These are phyloP conservation scores for Tetheella fluctuosa DNA, from an alignment of 2,888 invertebrate genomes.

Conservation along the genomic window DNA sequence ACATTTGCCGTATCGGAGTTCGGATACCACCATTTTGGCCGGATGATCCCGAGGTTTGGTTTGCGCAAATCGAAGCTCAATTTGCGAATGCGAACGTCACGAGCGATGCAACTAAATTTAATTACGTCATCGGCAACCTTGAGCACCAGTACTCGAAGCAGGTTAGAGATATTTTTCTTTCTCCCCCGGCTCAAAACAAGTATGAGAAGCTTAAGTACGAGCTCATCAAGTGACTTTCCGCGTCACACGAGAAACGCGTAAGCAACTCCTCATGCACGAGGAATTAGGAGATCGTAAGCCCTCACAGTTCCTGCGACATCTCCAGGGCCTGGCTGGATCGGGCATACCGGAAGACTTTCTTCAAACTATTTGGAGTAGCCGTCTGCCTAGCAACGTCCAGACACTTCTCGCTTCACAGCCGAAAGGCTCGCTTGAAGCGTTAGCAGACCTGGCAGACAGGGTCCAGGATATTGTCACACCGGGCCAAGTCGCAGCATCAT, in stretches of 20 bases:
- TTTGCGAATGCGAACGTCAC: not conserved
- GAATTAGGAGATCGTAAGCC: not conserved
- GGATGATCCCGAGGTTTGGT: too few relatives aligned
- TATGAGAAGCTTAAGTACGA: not conserved
- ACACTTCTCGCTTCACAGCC: slow-evolving; percentile 24
- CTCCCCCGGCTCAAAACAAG: not conserved
- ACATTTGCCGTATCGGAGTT: too few relatives aligned
- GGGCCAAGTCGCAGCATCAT: not conserved
- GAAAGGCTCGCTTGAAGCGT: slow-evolving; percentile 12
- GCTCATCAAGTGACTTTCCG: not conserved
- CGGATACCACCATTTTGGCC: too few relatives aligned
- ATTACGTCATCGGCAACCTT: not conserved
- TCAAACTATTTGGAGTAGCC: not conserved
- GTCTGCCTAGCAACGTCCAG: slow-evolving; percentile 13
- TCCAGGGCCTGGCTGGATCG: not conserved
- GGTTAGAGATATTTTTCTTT: not conserved
- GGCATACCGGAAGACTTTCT: too few relatives aligned
- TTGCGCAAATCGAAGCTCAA: too few relatives aligned
- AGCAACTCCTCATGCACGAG: not conserved
- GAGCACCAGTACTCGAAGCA: not conserved
- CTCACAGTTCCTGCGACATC: not conserved
- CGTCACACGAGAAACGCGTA: not conserved
- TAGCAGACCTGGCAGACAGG: slow-evolving; percentile 28
- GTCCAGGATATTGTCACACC: slow-evolving; percentile 22
- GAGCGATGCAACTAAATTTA: not conserved